A percentile compares a stretch with the other conserved stretches of the same genome.
These are phyloP conservation scores for Andinoacara biseriatus DNA, from an alignment of 2,113 vertebrate genomes.

Conservation along the genomic window DNA sequence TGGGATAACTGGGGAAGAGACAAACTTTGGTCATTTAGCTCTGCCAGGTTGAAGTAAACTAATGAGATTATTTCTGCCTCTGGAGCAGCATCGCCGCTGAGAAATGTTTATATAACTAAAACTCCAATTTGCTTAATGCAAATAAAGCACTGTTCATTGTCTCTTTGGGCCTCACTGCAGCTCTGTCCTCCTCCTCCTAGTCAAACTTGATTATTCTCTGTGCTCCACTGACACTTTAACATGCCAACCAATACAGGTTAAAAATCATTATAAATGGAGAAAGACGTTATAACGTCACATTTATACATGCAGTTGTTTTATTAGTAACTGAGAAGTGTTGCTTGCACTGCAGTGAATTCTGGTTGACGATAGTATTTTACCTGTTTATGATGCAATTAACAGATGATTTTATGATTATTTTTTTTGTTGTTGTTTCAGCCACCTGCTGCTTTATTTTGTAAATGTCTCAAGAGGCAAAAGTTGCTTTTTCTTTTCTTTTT, in stretches of 20 bases:
- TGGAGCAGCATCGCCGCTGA: constrained; percentile 40
- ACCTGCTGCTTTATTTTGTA: neutral
- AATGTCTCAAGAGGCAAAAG: neutral
- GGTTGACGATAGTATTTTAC: neutral
- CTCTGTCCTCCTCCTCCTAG: constrained; percentile 21
- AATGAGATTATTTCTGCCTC: constrained; percentile 55
- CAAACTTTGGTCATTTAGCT: constrained; percentile 61
- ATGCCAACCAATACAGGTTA: constrained; percentile 31
- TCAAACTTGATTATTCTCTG: constrained; percentile 29
- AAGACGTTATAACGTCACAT: neutral
- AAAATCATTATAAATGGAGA: neutral
- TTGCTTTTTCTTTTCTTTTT: neutral
- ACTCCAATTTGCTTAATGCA: constrained; percentile 65
- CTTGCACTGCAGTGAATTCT: neutral
- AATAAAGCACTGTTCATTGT: constrained; percentile 53
- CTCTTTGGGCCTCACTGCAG: constrained; percentile 40
- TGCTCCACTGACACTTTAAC: constrained; percentile 10
- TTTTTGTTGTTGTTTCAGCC: neutral
- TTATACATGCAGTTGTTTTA: neutral
- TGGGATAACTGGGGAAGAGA: constrained; percentile 24
- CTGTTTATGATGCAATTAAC: neutral
- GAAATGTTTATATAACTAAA: constrained; percentile 58
- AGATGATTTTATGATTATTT: neutral
- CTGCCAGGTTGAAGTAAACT: constrained; percentile 61
- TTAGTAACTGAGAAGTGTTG: neutral